Evolutionary conservation across 2,888 invertebrate species (phyloP).

Genomic region (Himalopsyche kuldschensis): DNA sequence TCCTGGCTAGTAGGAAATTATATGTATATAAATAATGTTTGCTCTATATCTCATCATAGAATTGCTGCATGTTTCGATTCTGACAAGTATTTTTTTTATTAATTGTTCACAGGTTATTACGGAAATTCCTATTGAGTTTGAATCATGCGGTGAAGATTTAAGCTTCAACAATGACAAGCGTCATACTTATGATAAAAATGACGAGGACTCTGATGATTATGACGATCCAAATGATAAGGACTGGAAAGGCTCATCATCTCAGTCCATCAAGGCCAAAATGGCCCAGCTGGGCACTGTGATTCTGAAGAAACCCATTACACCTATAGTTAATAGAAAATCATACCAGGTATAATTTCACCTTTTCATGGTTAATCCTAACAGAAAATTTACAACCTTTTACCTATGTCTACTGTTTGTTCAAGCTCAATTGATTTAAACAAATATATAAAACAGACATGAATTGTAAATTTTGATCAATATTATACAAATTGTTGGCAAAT

Average conservation of each 20-base stretch:
- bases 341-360: neutral
- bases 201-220: neutral
- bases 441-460: too few species aligned
- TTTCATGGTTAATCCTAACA: too few species aligned
- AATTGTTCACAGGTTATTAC: constrained; percentile 6
- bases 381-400: too few species aligned
- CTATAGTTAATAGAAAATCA: neutral
- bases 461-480: too few species aligned
- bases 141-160: neutral
- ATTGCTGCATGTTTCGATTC: too few species aligned
- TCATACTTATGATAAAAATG: neutral
- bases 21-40: too few species aligned
- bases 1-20: too few species aligned
- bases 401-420: too few species aligned
- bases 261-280: neutral
- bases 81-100: too few species aligned
- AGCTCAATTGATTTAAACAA: too few species aligned
- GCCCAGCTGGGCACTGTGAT: neutral
- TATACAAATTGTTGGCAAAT: too few species aligned
- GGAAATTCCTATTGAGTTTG: constrained; percentile 30
- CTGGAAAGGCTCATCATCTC: neutral
- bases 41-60: too few species aligned
- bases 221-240: neutral
- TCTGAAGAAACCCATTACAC: neutral
- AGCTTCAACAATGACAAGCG: neutral